phyloP scores from a whole-genome alignment of 2,888 invertebrate species.

The Idaea dimidiata region DNA sequence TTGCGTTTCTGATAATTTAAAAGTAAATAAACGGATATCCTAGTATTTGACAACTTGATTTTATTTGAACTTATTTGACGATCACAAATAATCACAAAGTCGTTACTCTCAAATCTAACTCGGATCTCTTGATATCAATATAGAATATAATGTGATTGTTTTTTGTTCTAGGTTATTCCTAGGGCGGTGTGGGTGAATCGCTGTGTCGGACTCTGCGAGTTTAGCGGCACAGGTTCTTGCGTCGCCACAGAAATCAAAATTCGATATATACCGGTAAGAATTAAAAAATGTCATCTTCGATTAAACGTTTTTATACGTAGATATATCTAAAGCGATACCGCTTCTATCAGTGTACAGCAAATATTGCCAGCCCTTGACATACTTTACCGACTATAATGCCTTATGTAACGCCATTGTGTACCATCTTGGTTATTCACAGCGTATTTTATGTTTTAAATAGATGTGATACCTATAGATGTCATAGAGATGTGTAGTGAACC shows the following conservation, averaged over 20 bases:
- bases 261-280: conserved; percentile 64
- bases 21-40: conserved; percentile 9
- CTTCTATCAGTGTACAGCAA: conserved; percentile 25
- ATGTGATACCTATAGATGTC: background rate
- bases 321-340: conserved; percentile 9
- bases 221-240: conserved; percentile 55
- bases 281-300: conserved; percentile 50
- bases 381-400: background rate
- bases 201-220: conserved; percentile 69
- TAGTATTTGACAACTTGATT: conserved; percentile 8
- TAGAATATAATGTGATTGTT: conserved; percentile 25
- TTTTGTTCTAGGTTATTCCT: conserved; percentile 59
- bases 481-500: background rate
- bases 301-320: conserved; percentile 53
- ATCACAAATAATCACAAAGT: background rate
- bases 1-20: background rate
- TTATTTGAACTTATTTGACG: conserved; percentile 8
- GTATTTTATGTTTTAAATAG: background rate
- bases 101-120: background rate
- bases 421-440: background rate
- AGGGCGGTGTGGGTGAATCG: conserved; percentile 71
- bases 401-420: background rate
- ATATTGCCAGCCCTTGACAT: conserved; percentile 7
- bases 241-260: conserved; percentile 49
- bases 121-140: background rate